phyloP scores from a whole-genome alignment of 2,888 invertebrate species.

The Liodrosophila aerea region DNA sequence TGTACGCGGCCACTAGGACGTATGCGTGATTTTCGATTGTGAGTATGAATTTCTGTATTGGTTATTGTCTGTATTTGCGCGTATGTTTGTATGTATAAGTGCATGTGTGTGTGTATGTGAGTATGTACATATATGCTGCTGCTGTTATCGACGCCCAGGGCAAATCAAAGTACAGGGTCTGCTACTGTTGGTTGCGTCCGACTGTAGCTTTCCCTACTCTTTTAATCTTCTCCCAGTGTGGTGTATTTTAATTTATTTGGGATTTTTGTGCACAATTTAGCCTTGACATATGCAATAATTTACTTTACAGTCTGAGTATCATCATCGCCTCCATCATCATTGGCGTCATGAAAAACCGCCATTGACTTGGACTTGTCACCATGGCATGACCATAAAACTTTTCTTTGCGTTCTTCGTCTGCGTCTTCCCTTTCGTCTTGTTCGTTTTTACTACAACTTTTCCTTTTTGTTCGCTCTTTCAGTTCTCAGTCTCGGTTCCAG shows the following conservation, averaged over 20 bases:
- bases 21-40: too few species aligned
- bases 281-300: conserved; percentile 56
- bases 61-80: too few species aligned
- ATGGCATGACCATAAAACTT: conserved; percentile 54
- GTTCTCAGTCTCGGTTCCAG: conserved; percentile 16
- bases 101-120: too few species aligned
- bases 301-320: conserved; percentile 23
- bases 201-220: background rate
- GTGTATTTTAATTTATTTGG: background rate
- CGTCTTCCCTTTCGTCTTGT: background rate
- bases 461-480: conserved; percentile 6
- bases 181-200: too few species aligned
- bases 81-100: too few species aligned
- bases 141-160: too few species aligned
- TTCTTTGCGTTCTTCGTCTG: conserved; percentile 27
- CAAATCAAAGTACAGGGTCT: too few species aligned
- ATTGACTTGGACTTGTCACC: conserved; percentile 52
- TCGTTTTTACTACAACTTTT: conserved; percentile 33
- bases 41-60: too few species aligned
- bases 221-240: background rate
- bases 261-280: conserved; percentile 3
- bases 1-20: too few species aligned
- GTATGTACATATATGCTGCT: too few species aligned
- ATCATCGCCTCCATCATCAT: conserved; percentile 48
- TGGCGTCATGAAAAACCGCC: conserved; percentile 39